Conservation (phyloP, 35 echinoderm and acorn worm species). For the Ophioderma brevispina region DNA sequence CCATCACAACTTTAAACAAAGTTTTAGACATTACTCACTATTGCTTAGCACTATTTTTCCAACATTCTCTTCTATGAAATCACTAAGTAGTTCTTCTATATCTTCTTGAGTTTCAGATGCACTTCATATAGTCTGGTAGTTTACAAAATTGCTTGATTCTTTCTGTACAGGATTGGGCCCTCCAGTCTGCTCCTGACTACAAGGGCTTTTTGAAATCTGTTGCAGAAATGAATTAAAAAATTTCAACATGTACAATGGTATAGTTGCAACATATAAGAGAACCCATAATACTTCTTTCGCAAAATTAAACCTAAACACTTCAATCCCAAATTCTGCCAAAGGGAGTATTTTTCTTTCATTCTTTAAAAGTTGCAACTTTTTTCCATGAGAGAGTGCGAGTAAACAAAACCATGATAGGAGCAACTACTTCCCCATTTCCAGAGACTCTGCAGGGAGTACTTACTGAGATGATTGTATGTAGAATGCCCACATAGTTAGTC, state of each 20-base stretch:
- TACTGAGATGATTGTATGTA: conserved; percentile 81
- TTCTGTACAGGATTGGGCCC: conserved; percentile 79
- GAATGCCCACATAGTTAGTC: conserved; percentile 91
- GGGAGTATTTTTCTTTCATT: too few species aligned
- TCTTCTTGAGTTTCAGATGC: conserved; percentile 77
- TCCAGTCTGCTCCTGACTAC: conserved; percentile 81
- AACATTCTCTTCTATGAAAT: conserved; percentile 93
- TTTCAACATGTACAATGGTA: too few species aligned
- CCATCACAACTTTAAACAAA: too few species aligned
- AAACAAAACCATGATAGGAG: too few species aligned
- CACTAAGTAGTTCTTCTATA: conserved; percentile 55
- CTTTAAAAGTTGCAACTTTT: too few species aligned
- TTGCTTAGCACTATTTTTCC: conserved; percentile 78
- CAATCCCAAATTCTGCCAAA: too few species aligned
- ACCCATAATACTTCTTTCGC: too few species aligned
- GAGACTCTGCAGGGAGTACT: too few species aligned
- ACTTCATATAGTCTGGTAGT: conserved; percentile 91
- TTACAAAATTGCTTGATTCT: conserved; percentile 93
- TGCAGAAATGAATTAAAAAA: background rate
- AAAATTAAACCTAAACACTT: too few species aligned
- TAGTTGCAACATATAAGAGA: background rate
- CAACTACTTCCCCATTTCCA: too few species aligned
- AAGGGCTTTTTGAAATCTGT: conserved; percentile 92
- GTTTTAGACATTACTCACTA: too few species aligned
- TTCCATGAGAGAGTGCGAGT: too few species aligned